phyloP scores from a whole-genome alignment of 2,888 invertebrate genomes.

The Lottia gigantea region DNA sequence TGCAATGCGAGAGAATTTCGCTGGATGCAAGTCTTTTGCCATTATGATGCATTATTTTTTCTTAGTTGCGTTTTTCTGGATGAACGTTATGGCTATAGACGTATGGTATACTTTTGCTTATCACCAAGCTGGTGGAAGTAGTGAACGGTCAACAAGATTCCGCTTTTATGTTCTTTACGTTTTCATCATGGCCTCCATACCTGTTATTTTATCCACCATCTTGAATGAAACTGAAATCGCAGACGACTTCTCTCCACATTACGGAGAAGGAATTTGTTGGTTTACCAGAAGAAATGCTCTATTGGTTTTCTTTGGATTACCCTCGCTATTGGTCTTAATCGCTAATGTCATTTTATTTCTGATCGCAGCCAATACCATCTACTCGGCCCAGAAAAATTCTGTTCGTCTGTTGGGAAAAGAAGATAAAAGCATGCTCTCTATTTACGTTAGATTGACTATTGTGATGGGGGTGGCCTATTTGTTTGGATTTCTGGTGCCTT shows the following conservation, averaged over 20 bases:
- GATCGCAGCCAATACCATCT: conserved; percentile 73
- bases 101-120: conserved; percentile 71
- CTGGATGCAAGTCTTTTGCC: conserved; percentile 58
- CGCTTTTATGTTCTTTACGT: conserved; percentile 63
- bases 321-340: conserved; percentile 70
- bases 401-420: conserved; percentile 19
- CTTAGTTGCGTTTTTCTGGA: conserved; percentile 73
- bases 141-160: conserved; percentile 38
- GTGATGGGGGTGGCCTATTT: conserved; percentile 71
- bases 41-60: conserved; percentile 71
- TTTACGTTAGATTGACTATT: conserved; percentile 59
- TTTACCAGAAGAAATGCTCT: conserved; percentile 72
- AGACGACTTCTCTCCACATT: conserved; percentile 66
- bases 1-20: conserved; percentile 13
- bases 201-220: conserved; percentile 53
- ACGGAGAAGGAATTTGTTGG: conserved; percentile 71
- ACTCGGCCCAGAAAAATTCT: conserved; percentile 24
- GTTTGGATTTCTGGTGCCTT: conserved; percentile 67
- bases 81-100: conserved; percentile 73
- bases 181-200: conserved; percentile 57
- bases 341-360: conserved; percentile 70
- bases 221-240: conserved; percentile 67
- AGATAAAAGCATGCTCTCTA: conserved; percentile 36
- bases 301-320: conserved; percentile 72
- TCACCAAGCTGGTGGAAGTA: conserved; percentile 29